Evolutionary conservation across 2,113 vertebrate species (phyloP).

Genomic region (Naja naja): DNA sequence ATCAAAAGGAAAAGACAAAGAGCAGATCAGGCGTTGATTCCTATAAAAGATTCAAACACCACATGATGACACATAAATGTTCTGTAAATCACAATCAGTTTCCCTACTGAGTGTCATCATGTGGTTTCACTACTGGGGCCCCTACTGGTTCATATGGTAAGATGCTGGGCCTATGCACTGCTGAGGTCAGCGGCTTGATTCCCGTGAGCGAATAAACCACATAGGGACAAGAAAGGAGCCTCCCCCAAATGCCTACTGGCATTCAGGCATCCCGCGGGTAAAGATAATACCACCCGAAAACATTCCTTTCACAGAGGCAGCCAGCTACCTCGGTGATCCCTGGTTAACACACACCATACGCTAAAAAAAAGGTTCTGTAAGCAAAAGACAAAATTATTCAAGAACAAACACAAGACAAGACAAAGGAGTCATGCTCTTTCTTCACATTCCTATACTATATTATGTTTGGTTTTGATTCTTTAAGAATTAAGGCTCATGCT

Average conservation of each 20-base stretch:
- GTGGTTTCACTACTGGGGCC: too few relatives aligned
- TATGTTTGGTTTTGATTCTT: constrained; percentile 42
- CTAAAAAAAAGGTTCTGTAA: constrained; percentile 42
- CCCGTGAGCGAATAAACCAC: too few relatives aligned
- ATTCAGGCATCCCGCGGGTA: too few relatives aligned
- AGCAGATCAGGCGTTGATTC: constrained; percentile 44
- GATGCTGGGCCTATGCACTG: too few relatives aligned
- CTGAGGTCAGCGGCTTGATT: too few relatives aligned
- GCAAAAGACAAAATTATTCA: constrained; percentile 52
- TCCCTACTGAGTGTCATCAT: not conserved
- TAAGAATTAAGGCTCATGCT: not conserved
- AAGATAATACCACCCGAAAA: too few relatives aligned
- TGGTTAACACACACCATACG: too few relatives aligned
- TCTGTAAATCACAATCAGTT: constrained; percentile 39
- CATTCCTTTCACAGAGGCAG: too few relatives aligned
- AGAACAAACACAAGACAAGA: constrained; percentile 12
- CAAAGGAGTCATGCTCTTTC: not conserved
- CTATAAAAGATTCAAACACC: constrained; percentile 40
- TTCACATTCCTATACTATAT: constrained; percentile 16
- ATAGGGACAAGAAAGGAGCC: too few relatives aligned
- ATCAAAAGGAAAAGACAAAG: constrained; percentile 52
- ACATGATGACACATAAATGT: constrained; percentile 39
- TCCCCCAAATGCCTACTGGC: too few relatives aligned
- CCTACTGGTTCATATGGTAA: too few relatives aligned
- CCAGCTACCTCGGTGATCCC: too few relatives aligned